Evolutionary conservation across 2,888 invertebrate genomes (phyloP), one percentile per base, ranked within the genome.

Genomic region (Sinopyrophorus schimmeli): DNA sequence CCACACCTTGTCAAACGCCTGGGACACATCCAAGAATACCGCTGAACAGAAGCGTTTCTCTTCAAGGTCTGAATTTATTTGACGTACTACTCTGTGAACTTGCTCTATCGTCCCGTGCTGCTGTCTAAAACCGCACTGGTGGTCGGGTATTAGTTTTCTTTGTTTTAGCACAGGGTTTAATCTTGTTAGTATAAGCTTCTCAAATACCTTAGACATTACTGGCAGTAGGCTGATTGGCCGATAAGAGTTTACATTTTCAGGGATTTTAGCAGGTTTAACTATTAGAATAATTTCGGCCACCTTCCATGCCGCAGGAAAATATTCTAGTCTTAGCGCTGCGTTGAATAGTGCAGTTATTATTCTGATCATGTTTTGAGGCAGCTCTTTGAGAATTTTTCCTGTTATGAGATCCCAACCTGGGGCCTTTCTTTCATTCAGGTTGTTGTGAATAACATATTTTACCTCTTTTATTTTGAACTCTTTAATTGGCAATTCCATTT

Each of bases 321-420:
- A 20, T n/a, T 32, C 21, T 32, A 32, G 12, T 31, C 14, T 23
- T 42, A 42, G 6, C 5, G 24, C 32, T 42, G 32, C 42, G 23
- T 32, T 42, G 24, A 42, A 42, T 12, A 31, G 17, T 17, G 11
- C 24, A 21, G 31, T 17, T 28, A 28, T 24, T 17, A n/a, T n/a
- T 31, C 28, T 17, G 7, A 21, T 9, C 4, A 11, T 21, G 3
- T 23, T 40, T 31, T 28, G 11, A 15, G 17, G 31, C 5, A 20
- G n/a, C 15, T 40, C 31, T 31, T 40, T 20, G n/a, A 40, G 18
- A 3, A 40, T 23, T 23, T 31, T 30, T 3, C 11, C 31, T 3
- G 30, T 40, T 28, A 20, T 40, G 11, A 18, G 18, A 30, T 40
- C 41, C 23, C 21, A 40, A 7, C 20, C 41, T n/a, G 41, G 30